Evolutionary conservation across 2,113 vertebrate genomes (phyloP).

Genomic region (Alethe diademata): DNA sequence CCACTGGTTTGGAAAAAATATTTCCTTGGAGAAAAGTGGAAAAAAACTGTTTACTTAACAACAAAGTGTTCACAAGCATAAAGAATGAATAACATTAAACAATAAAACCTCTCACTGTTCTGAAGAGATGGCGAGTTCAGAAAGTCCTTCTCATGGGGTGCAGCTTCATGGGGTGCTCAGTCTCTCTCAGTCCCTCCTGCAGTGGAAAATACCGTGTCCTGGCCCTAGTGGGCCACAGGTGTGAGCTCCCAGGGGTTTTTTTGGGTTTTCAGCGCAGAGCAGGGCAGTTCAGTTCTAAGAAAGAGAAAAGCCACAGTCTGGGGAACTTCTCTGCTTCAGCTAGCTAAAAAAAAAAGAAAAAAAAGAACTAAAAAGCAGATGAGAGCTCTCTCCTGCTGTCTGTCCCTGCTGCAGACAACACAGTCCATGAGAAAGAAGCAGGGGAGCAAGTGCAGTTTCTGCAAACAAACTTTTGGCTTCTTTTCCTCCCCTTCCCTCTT

Average conservation of each 20-base stretch:
- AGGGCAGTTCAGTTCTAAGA: no score
- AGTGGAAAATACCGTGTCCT: rapidly evolving
- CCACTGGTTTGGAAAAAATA: rapidly evolving
- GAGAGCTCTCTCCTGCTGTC: not conserved
- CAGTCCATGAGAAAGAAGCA: rapidly evolving
- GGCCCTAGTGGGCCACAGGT: not conserved
- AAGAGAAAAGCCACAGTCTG: not conserved
- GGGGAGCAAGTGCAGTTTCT: not conserved
- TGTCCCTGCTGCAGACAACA: not conserved
- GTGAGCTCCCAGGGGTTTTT: rapidly evolving
- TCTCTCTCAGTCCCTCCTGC: not conserved
- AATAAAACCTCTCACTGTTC: not conserved
- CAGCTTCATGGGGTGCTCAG: not conserved
- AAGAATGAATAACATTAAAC: not conserved
- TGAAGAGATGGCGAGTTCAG: not conserved
- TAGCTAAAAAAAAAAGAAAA: not conserved
- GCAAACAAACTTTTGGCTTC: rapidly evolving
- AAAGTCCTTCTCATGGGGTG: not conserved
- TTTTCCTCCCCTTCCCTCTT: rapidly evolving
- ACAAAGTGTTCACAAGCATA: not conserved
- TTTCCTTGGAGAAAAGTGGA: not conserved
- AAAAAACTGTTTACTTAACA: not conserved
- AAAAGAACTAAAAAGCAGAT: not conserved
- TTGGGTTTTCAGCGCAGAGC: not conserved
- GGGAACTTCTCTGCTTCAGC: not conserved